Conservation (phyloP, 2,113 vertebrate species). For the Cairina moschata region DNA sequence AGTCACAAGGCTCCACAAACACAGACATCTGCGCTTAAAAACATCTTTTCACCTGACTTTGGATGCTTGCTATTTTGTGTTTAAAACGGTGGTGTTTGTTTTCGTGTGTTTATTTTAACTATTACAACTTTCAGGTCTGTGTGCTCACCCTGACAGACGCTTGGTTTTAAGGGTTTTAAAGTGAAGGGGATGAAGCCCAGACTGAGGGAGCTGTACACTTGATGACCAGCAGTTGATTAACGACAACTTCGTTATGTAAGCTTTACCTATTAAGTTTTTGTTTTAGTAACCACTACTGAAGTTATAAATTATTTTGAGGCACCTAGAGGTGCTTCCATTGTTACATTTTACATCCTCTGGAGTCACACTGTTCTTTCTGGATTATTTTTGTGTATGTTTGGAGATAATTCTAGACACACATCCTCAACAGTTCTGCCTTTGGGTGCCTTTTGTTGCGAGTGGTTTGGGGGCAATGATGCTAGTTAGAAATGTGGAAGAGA, state of each 20-base stretch:
- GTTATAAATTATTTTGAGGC: not conserved
- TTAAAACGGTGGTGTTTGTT: not conserved
- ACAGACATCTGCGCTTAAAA: not conserved
- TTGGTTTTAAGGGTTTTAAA: not conserved
- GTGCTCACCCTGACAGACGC: not conserved
- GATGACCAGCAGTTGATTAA: not conserved
- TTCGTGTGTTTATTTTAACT: not conserved
- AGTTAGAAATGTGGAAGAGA: not conserved
- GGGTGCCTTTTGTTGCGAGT: not conserved
- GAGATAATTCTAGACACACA: not conserved
- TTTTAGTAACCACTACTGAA: not conserved
- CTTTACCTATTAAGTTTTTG: not conserved
- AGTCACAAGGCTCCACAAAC: not conserved
- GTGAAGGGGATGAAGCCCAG: not conserved
- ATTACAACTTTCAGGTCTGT: not conserved
- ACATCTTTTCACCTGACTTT: not conserved
- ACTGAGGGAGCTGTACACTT: fast-evolving
- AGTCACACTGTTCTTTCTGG: not conserved
- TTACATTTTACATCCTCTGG: not conserved
- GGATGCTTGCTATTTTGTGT: not conserved
- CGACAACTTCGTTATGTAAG: not conserved
- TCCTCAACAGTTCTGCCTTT: not conserved
- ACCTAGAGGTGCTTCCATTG: not conserved
- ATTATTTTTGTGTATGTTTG: not conserved
- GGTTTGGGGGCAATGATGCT: not conserved